These are phyloP conservation scores for Rhingia rostrata DNA, from an alignment of 2,888 invertebrate genomes.

Conservation along the genomic window DNA sequence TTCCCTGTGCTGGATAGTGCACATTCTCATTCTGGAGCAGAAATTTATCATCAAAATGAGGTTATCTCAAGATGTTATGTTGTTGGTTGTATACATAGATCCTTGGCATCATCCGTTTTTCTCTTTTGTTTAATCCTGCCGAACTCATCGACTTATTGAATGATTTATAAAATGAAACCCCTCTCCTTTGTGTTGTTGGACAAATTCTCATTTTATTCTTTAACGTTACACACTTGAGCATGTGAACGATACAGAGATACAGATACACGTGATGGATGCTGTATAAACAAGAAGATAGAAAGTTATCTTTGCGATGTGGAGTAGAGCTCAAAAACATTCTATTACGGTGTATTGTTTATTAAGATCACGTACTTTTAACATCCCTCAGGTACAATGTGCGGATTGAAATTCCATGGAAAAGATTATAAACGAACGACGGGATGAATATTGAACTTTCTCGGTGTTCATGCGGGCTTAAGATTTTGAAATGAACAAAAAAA, in stretches of 20 bases:
- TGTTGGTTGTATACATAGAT: not conserved
- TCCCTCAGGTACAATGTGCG: constrained; percentile 60
- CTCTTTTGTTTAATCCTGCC: constrained; percentile 38
- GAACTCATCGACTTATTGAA: constrained; percentile 66
- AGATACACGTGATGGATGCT: constrained; percentile 47
- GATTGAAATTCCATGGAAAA: constrained; percentile 58
- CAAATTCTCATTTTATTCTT: constrained; percentile 52
- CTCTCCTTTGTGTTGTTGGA: constrained; percentile 21
- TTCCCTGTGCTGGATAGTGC: constrained; percentile 1
- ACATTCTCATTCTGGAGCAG: constrained; percentile 36
- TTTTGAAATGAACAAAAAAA: constrained; percentile 11
- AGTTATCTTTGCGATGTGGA: not conserved
- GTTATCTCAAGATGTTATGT: constrained; percentile 40
- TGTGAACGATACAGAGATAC: constrained; percentile 36
- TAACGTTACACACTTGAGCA: constrained; percentile 55
- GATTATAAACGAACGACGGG: not conserved
- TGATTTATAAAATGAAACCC: constrained; percentile 55
- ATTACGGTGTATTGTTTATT: constrained; percentile 61
- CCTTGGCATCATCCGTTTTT: not conserved
- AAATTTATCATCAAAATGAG: constrained; percentile 58
- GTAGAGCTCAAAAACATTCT: constrained; percentile 28
- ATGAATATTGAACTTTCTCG: constrained; percentile 31
- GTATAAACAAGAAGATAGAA: constrained; percentile 40
- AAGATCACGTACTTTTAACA: constrained; percentile 71
- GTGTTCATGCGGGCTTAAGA: not conserved